Conservation (phyloP, 2,888 invertebrate species). For the Stenotaenia linearis region DNA sequence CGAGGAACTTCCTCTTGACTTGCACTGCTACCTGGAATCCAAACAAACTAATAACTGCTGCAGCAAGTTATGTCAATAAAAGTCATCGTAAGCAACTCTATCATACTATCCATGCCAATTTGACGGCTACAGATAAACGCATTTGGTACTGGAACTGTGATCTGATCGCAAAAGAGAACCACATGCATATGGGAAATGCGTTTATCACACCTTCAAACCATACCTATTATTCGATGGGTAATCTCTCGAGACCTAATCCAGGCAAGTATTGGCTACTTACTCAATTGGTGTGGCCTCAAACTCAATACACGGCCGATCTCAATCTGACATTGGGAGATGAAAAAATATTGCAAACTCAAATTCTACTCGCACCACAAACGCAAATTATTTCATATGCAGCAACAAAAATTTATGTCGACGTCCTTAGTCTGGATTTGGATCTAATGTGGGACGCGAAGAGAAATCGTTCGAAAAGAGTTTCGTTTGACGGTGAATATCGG, state of each 20-base stretch:
- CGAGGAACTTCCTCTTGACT: neutral
- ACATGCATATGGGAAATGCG: neutral
- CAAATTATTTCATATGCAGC: neutral
- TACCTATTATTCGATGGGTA: neutral
- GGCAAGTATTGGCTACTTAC: neutral
- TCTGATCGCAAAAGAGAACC: neutral
- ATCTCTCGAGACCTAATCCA: neutral
- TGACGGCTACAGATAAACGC: neutral
- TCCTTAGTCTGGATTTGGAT: neutral
- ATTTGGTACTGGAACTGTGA: neutral
- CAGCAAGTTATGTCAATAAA: neutral
- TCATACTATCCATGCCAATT: neutral
- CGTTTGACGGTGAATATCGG: neutral
- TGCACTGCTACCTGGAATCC: neutral
- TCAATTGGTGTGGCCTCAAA: neutral
- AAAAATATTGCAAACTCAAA: neutral
- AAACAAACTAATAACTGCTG: neutral
- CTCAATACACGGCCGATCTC: neutral
- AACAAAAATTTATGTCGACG: neutral
- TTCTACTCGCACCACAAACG: neutral
- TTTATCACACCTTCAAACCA: neutral
- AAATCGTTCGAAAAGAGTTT: neutral
- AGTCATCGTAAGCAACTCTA: neutral
- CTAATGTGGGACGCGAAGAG: neutral
- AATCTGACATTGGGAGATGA: slow-evolving; percentile 3